Percentiles rank a stretch among this genome's conserved stretches.
Conservation (phyloP, 2,888 invertebrate genomes). For the Keiferia lycopersicella region DNA sequence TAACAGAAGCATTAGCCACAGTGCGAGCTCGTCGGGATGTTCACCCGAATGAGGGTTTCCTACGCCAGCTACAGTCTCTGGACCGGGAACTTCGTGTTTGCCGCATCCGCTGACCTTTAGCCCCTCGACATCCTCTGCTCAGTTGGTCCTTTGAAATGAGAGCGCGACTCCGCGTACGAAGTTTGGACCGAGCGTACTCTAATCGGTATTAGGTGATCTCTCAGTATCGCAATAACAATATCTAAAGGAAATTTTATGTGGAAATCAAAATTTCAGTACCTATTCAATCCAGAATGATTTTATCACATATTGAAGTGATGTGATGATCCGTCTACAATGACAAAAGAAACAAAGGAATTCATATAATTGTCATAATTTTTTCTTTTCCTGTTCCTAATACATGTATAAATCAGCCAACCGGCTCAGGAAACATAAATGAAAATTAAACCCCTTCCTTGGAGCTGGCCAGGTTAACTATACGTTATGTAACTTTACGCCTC, state of each 20-base stretch:
- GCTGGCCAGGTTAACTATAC: too few species aligned
- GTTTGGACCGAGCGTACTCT: slow-evolving; percentile 62
- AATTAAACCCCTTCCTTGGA: too few species aligned
- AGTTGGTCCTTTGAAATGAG: slow-evolving; percentile 49
- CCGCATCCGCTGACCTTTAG: slow-evolving; percentile 72
- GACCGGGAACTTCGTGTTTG: slow-evolving; percentile 81
- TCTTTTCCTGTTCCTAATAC: too few species aligned
- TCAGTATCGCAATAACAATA: background rate
- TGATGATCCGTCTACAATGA: too few species aligned
- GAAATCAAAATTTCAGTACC: too few species aligned
- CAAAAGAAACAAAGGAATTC: too few species aligned
- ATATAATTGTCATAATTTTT: too few species aligned
- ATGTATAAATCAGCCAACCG: too few species aligned
- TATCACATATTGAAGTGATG: too few species aligned
- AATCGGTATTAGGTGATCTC: slow-evolving; percentile 31
- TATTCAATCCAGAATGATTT: too few species aligned
- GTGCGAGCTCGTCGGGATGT: slow-evolving; percentile 87
- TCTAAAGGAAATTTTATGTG: background rate
- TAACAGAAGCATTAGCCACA: slow-evolving; percentile 86
- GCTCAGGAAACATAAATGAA: too few species aligned
- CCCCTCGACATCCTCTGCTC: slow-evolving; percentile 53
- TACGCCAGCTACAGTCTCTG: slow-evolving; percentile 87
- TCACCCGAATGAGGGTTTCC: slow-evolving; percentile 90
- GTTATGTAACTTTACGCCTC: too few species aligned
- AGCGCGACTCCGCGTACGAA: slow-evolving; percentile 57